Base-by-base conservation (phyloP, 1,140 invertebrate species). In the Pachypeltis micranthus region DNA sequence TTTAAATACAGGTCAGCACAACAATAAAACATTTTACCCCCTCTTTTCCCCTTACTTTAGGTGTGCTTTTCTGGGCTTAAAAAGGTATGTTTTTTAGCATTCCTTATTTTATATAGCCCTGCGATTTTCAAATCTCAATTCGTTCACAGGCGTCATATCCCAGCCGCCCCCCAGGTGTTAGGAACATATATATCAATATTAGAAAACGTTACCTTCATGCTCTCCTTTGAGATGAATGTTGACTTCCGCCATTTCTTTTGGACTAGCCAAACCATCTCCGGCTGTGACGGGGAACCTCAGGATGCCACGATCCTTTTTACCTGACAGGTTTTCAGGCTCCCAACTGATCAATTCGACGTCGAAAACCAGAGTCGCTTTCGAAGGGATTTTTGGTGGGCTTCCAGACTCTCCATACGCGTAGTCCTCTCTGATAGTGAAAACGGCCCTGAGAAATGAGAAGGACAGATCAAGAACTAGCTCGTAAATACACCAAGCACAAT, bases 351-450 rank as follows among this genome's bases (percentile, higher is more conserved):
- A 81, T 78, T 94, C 91, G 63, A 92, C 78, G 79, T 96, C 92
- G 83, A 97, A 93, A 66, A 91, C 81, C 2, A 99, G 76, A 1
- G 91, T 96, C 0, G 93, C 73, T 77, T 94, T 83, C n/a, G 88
- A 83, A 23, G 93, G 93, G 69, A 98, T 98, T 70, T 83, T 88
- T 24, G 92, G 91, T 1, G 88, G 87, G 71, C 82, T 87, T 28
- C 94, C 95, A 57, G 70, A 71, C 66, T 80, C 79, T 1, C 95
- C 95, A 74, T 98, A 99, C 3, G 90, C 95, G 78, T 95, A 97
- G 63, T 95, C 84, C 2, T 93, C 80, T 65, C 83, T 83, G 77
- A 93, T 96, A 1, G 84, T 91, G n/a, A 99, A 74, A 28, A 84
- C 76, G 44, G 87, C 85, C 0, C 65, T 51, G 47, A 39, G 34